phyloP scores from a whole-genome alignment of 2,797 vertebrate species.

The Pseudocheirus occidentalis region DNA sequence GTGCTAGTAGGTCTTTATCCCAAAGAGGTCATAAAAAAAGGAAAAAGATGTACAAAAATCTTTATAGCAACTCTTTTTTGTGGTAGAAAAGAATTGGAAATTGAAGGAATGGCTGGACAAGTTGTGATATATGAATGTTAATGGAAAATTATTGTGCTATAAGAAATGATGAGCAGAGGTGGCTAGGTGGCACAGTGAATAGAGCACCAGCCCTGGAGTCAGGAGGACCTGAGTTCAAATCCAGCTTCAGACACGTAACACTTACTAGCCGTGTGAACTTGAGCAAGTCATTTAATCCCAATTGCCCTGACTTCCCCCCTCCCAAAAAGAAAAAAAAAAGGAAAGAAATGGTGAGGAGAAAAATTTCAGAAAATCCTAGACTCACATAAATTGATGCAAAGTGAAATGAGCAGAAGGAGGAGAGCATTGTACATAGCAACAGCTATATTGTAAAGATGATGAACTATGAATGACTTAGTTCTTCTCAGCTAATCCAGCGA shows the following conservation, averaged over 20 bases:
- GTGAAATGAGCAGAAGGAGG: not conserved
- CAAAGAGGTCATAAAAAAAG: not conserved
- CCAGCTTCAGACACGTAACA: too few relatives aligned
- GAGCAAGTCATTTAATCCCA: too few relatives aligned
- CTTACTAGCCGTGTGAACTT: too few relatives aligned
- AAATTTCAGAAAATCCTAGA: not conserved
- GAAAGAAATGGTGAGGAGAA: not conserved
- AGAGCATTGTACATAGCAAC: not conserved
- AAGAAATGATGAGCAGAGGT: not conserved
- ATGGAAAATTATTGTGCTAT: not conserved
- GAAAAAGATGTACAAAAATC: not conserved
- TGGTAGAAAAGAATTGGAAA: not conserved
- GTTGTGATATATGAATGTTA: not conserved
- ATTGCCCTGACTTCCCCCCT: too few relatives aligned
- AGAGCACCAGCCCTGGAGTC: too few relatives aligned
- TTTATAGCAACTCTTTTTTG: not conserved
- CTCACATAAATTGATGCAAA: not conserved
- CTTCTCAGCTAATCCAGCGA: not conserved
- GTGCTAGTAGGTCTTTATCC: not conserved
- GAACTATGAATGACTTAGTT: not conserved
- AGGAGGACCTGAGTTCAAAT: too few relatives aligned
- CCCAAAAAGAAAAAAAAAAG: too few relatives aligned
- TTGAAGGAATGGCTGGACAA: not conserved
- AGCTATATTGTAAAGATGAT: not conserved
- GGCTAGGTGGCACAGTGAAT: too few relatives aligned